A percentile compares a stretch with the other conserved stretches of the same genome.
phyloP scores from a whole-genome alignment of 2,113 vertebrate species.

The Notarius lentiginosus region DNA sequence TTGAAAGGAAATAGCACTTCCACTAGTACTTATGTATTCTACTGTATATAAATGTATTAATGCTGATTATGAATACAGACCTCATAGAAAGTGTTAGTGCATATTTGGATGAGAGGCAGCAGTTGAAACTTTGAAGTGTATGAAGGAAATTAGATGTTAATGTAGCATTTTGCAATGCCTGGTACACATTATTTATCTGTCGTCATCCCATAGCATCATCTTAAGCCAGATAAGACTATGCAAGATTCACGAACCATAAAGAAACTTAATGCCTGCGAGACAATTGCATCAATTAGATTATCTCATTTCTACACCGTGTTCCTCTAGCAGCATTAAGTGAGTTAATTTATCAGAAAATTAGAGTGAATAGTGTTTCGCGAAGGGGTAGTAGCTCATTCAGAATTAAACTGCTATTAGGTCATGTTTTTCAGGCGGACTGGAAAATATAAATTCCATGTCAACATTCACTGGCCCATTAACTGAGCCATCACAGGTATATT shows the following conservation, averaged over 20 bases:
- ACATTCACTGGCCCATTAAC: neutral
- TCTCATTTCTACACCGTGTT: conserved; percentile 38
- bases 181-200: neutral
- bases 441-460: conserved; percentile 3
- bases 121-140: neutral
- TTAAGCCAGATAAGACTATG: neutral
- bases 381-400: conserved; percentile 9
- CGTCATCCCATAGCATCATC: neutral
- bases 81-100: neutral
- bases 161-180: neutral
- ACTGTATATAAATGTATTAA: neutral
- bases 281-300: conserved; percentile 15
- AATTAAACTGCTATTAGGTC: conserved; percentile 2
- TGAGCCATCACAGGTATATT: neutral
- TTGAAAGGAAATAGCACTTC: too few relatives aligned
- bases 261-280: neutral
- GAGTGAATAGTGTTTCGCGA: conserved; percentile 9
- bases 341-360: conserved; percentile 35
- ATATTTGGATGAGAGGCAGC: neutral
- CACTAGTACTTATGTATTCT: neutral
- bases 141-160: neutral
- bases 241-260: neutral
- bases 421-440: neutral
- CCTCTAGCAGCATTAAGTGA: conserved; percentile 26
- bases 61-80: neutral